phyloP scores from a whole-genome alignment of 2,888 invertebrate genomes.

The Scaptomyza parva region DNA sequence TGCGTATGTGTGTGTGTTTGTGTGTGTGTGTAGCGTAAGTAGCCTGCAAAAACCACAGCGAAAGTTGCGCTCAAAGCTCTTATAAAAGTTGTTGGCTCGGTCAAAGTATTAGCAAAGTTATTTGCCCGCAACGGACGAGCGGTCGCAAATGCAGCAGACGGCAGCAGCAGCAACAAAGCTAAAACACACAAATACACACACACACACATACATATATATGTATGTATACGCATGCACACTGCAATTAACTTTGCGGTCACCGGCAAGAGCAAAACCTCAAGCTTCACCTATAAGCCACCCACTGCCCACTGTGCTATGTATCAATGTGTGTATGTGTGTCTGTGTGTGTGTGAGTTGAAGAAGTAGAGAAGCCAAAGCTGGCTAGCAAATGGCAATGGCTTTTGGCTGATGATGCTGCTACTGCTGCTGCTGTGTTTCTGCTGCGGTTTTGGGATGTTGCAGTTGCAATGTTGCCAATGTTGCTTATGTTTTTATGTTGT shows the following conservation, averaged over 20 bases:
- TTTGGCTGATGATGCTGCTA: conserved; percentile 27
- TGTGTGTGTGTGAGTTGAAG: conserved; percentile 26
- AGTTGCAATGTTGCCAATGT: conserved; percentile 31
- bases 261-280: conserved; percentile 19
- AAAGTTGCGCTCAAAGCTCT: conserved; percentile 60
- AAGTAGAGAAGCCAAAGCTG: conserved; percentile 43
- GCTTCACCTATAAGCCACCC: conserved; percentile 53
- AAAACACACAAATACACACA: conserved; percentile 13
- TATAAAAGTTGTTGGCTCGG: conserved; percentile 67
- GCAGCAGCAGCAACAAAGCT: conserved; percentile 24
- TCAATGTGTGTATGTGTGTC: conserved; percentile 11
- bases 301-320: conserved; percentile 52
- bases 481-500: conserved; percentile 1
- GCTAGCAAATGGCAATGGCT: conserved; percentile 29
- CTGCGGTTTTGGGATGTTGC: conserved; percentile 25
- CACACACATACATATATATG: not conserved
- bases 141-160: conserved; percentile 49
- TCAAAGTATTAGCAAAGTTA: conserved; percentile 76
- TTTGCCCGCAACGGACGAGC: conserved; percentile 65
- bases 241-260: conserved; percentile 76
- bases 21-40: conserved; percentile 13
- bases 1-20: not conserved
- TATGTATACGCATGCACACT: conserved; percentile 40
- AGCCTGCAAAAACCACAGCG: conserved; percentile 37
- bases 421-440: conserved; percentile 30